A percentile compares a stretch with the other conserved stretches of the same genome.
Conservation (phyloP, 1,140 invertebrate genomes). For the Pseudachorutes palmiensis region DNA sequence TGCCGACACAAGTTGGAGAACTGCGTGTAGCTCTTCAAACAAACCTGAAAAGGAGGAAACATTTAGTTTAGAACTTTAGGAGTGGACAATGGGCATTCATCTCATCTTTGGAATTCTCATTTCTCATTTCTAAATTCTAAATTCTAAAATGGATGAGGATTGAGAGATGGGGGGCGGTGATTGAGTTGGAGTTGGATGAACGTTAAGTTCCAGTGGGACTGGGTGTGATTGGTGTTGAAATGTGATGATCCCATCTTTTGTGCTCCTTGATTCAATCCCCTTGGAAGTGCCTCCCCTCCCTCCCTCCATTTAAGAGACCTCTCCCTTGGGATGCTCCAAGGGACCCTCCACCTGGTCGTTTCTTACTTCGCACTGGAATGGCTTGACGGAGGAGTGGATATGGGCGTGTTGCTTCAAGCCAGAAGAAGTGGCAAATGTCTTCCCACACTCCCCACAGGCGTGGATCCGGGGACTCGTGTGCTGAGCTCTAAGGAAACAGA, state of each 20-base stretch:
- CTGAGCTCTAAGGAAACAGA: slow-evolving; percentile 36
- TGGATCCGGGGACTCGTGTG: slow-evolving; percentile 57
- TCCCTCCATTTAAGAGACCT: neutral
- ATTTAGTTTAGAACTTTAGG: neutral
- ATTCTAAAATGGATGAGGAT: too few species aligned
- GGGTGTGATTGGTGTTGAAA: too few species aligned
- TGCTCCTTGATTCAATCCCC: neutral
- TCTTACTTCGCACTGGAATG: slow-evolving; percentile 84
- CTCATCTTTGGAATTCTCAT: too few species aligned
- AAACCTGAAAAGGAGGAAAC: slow-evolving; percentile 38
- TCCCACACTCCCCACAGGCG: slow-evolving; percentile 94
- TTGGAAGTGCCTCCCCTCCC: too few species aligned
- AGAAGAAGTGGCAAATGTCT: slow-evolving; percentile 93
- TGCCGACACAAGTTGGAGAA: slow-evolving; percentile 99
- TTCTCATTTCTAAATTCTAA: too few species aligned
- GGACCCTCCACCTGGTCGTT: slow-evolving; percentile 1
- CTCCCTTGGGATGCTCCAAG: too few species aligned
- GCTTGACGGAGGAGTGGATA: slow-evolving; percentile 97
- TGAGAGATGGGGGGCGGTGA: neutral
- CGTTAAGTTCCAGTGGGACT: too few species aligned
- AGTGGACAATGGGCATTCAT: too few species aligned
- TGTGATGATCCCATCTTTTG: neutral
- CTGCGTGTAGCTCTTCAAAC: slow-evolving; percentile 91
- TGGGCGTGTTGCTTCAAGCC: slow-evolving; percentile 99
- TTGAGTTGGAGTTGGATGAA: too few species aligned